Conservation (phyloP, 2,888 invertebrate species). For the Phanerotoma sp. region DNA sequence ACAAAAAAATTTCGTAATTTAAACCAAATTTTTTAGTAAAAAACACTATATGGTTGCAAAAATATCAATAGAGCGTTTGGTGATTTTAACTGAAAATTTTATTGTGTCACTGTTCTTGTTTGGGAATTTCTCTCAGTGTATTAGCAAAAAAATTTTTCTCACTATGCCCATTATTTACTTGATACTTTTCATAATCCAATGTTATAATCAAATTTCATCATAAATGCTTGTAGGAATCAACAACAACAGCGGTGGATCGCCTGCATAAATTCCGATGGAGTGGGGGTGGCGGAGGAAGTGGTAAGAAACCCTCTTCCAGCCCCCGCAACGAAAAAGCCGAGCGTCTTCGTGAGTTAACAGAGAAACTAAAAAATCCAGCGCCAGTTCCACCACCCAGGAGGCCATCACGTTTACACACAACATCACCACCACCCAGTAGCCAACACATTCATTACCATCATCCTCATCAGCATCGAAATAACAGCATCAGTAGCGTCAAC, state of each 20-base stretch:
- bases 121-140: no score
- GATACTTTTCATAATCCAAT: no score
- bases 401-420: slow-evolving; percentile 51
- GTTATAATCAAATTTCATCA: neutral
- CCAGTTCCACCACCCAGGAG: slow-evolving; percentile 50
- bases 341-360: slow-evolving; percentile 73
- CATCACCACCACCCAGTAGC: slow-evolving; percentile 47
- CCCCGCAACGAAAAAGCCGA: slow-evolving; percentile 69
- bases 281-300: slow-evolving; percentile 53
- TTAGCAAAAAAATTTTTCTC: no score
- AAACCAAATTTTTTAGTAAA: no score
- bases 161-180: neutral
- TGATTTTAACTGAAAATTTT: no score
- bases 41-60: no score
- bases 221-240: slow-evolving; percentile 45
- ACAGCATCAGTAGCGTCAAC: neutral
- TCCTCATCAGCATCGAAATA: slow-evolving; percentile 3
- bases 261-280: slow-evolving; percentile 71
- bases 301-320: slow-evolving; percentile 51
- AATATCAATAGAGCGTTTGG: no score
- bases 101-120: no score
- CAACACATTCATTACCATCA: slow-evolving; percentile 4
- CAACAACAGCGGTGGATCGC: slow-evolving; percentile 76
- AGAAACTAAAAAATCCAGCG: slow-evolving; percentile 70
- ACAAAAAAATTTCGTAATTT: no score